These are phyloP conservation scores for Heterocephalus glaber DNA, from an alignment of 2,113 vertebrate species.

Conservation along the genomic window DNA sequence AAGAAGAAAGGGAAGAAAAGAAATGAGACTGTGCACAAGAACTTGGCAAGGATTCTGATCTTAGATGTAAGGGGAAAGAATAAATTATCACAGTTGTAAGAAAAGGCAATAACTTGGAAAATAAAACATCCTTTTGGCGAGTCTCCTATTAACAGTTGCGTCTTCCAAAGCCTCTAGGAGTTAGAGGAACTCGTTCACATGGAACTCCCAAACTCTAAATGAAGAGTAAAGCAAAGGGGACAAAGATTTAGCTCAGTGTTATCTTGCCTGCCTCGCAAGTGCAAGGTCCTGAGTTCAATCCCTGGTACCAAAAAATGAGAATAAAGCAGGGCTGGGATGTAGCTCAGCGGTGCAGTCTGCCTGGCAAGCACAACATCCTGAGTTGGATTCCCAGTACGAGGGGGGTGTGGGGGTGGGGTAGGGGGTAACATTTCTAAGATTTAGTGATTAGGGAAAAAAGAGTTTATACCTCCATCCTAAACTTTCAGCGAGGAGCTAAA, in stretches of 20 bases:
- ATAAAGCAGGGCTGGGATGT: no score
- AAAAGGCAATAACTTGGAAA: not conserved
- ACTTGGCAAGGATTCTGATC: not conserved
- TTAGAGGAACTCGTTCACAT: not conserved
- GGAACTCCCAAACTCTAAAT: slow-evolving; percentile 26
- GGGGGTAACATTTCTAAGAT: slow-evolving; percentile 24
- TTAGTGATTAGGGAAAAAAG: slow-evolving; percentile 16
- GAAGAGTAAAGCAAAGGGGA: not conserved
- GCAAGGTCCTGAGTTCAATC: no score
- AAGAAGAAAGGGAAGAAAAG: slow-evolving; percentile 9
- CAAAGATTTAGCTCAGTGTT: no score
- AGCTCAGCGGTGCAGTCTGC: no score
- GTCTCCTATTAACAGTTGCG: not conserved
- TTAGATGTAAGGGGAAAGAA: not conserved
- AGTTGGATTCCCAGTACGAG: no score
- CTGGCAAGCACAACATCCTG: no score
- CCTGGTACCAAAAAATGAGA: no score
- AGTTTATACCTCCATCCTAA: not conserved
- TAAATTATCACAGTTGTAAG: not conserved
- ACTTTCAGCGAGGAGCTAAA: slow-evolving; percentile 26
- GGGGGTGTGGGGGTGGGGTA: no score
- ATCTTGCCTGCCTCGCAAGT: no score
- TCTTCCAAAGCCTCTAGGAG: not conserved
- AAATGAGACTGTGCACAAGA: slow-evolving; percentile 13
- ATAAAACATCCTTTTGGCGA: not conserved